Base-by-base conservation (phyloP, 2,888 invertebrate species). In the Xestia rhomboidea region DNA sequence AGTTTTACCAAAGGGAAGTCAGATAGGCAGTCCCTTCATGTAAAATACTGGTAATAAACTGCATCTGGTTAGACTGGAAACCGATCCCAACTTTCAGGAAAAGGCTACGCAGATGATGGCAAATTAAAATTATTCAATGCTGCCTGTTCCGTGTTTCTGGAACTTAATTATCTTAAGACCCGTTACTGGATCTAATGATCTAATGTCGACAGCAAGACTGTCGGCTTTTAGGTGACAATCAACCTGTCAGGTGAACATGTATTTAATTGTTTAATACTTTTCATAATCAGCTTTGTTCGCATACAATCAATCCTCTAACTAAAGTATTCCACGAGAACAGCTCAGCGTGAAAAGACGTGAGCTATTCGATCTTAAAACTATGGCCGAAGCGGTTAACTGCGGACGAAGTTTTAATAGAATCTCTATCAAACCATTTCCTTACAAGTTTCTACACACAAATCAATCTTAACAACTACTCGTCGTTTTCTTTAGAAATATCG, bases 331-430 rank as follows among this genome's bases (percentile, higher is more conserved):
- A 1, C 60, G 30, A 63, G 34, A 46, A 67, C 34, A 57, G 24
- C n/a, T 46, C 62, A 68, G 54, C 38, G 76, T 67, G 75, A 62
- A 49, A 70, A 68, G 57, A 74, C 80, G 81, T 70, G 81, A 81
- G 67, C 67, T 41, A 81, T 81, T 76, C 70, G 67, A 81, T 81
- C 68, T 68, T 76, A 71, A 81, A 81, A 81, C 81, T 71, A 81
- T 76, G 76, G 76, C 44, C 1, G 62, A 41, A 68, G 62, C 68
- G 76, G 76, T 76, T 60, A 49, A 62, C 70, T 68, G 46, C 11
- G 21, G 76, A 8, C 18, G 27, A 81, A 81, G 81, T 81, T 81
- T 81, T 81, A 81, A 81, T 81, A 81, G 81, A 81, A 76, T 76
- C 70, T 76, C 81, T 54, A 81, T 76, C 70, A 76, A 63, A 76